Evolutionary conservation across 1,140 invertebrate species (phyloP).

Genomic region (Lasioglossum baleicum): DNA sequence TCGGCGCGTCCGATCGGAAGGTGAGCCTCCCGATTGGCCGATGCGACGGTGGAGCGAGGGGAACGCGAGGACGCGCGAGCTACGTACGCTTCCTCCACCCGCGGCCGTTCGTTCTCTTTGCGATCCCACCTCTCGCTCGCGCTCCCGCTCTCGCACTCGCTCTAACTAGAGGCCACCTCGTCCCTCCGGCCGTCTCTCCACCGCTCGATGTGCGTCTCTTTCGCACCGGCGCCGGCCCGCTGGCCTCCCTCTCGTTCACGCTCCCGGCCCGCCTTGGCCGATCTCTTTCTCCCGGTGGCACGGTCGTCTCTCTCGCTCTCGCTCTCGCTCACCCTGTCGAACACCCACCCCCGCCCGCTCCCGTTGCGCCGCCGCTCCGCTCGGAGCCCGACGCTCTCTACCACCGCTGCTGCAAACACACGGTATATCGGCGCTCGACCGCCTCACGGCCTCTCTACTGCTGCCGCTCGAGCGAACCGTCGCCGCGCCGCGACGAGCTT

Average conservation of each 20-base stretch:
- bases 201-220: background rate
- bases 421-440: conserved; percentile 46
- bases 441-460: conserved; percentile 55
- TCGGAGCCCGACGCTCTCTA: conserved; percentile 25
- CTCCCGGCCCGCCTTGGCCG: background rate
- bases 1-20: conserved; percentile 65
- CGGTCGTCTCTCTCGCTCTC: background rate
- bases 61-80: conserved; percentile 58
- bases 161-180: background rate
- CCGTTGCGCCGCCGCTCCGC: background rate
- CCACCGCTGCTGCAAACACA: conserved; percentile 39
- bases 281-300: background rate
- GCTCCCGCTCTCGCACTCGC: too few relatives aligned
- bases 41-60: conserved; percentile 50
- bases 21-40: conserved; percentile 57
- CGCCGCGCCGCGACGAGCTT: conserved; percentile 59
- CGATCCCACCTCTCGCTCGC: background rate
- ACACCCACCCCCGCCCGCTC: background rate
- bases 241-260: background rate
- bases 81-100: conserved; percentile 59
- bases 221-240: background rate
- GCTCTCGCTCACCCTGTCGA: background rate
- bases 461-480: conserved; percentile 58
- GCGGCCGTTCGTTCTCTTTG: conserved; percentile 52
- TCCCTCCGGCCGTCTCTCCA: background rate